Evolutionary conservation across 2,888 invertebrate genomes (phyloP), one percentile per base, ranked within the genome.

Genomic region (Cerastoderma edule): DNA sequence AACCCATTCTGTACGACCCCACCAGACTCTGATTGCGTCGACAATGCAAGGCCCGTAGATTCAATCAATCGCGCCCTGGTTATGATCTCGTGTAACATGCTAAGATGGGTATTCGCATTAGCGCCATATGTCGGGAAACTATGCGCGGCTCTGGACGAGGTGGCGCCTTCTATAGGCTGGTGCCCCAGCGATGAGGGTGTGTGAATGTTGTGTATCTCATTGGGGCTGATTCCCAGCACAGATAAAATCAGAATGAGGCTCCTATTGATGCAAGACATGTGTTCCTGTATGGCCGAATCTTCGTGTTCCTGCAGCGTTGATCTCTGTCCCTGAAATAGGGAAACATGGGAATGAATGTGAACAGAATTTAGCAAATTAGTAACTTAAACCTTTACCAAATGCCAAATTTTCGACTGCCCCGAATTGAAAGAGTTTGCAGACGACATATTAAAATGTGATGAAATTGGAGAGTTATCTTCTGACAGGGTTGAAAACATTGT

Each of bases 181-280:
- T 54, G 48, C 16, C 76, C 76, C 4, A 80, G 71, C 13, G 80
- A 76, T 19, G 80, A 74, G 22, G 76, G 80, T 6, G 57, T 44
- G 22, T 76, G 80, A 1, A 65, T 33, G 16, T 67, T 63, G 24
- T 71, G 74, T 1, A 48, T 57, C 32, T 39, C 57, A 6, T 27
- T 35, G 6, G 76, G 80, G 39, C 65, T 60, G 28, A 80, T 74
- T 22, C 70, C 35, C 19, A 80, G 44, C 22, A 53, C 22, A 3
- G 80, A 35, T 60, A 67, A 74, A 16, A 80, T 27, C 48, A 67
- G 30, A 50, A 76, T 60, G 28, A 80, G 53, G 56, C 54, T 50
- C 19, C 46, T 67, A 54, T 80, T 80, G 5, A 80, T 74, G 32
- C 72, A 67, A 27, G 64, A 50, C 75, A 81, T 75, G 65, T 81